Evolutionary conservation across 2,113 vertebrate genomes (phyloP), one percentile per base, ranked within the genome.

Genomic region (Cranoglanis bouderius): DNA sequence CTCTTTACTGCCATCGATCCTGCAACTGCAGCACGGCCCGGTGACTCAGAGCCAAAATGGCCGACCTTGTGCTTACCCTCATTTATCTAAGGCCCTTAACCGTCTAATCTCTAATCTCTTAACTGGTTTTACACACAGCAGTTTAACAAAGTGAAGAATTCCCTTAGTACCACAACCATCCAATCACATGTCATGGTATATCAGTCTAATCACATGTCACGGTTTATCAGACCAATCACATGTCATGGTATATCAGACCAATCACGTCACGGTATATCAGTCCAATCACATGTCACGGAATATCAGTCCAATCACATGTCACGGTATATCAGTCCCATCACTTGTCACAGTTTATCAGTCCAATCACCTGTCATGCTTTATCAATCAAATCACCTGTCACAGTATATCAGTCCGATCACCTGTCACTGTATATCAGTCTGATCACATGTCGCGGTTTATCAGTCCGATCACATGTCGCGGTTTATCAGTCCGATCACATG

Each of bases 11-110:
- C 65, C 43, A 74, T 84, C 53, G 51, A 74, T 88, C 80, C 38
- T 72, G 87, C 63, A 21, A 83, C 80, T 88, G 81, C 83, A 32
- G 83, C 59, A 70, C 29, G 13, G 24, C 29, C 2, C 3, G 14
- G 8, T 59, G 21, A 87, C 59, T 65, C 57, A 24, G 74, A 80
- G 85, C 85, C 85, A 63, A 78, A 35, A 63, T 81, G 85, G 74
- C 85, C 29, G 38, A 10, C 38, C 26, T 49, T 29, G 29, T 85
- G 40, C 43, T 43, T 49, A 49, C 21, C 3, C 38, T 67, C 26
- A 4, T 46, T 67, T 61, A 63, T n/a, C 38, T 40, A 65, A 65
- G 24, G 26, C 74, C 35, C 3, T 26, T 13, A 77, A 24, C 70
- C 21, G 38, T 78, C 24, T n/a, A 49, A 78, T 78, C 40, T 49